Conservation (phyloP, 1,140 invertebrate genomes). For the Zaprionus ornatus region DNA sequence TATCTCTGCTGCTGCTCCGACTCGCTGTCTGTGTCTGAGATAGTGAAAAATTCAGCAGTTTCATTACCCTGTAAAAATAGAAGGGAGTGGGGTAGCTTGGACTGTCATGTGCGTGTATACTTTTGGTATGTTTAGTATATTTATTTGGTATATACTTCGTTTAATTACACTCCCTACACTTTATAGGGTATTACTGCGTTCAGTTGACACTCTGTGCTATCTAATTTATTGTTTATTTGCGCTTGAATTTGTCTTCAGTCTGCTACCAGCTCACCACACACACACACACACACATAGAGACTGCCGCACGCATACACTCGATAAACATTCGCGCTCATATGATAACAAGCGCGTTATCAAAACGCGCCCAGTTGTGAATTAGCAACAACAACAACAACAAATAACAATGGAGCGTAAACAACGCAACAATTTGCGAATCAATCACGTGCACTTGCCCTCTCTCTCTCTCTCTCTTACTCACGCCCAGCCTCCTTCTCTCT, state of each 20-base stretch:
- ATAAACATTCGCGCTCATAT: slow-evolving; percentile 54
- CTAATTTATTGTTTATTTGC: slow-evolving; percentile 42
- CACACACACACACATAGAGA: not conserved
- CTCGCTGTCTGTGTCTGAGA: slow-evolving; percentile 20
- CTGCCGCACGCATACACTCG: slow-evolving; percentile 20
- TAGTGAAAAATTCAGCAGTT: slow-evolving; percentile 9
- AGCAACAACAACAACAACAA: slow-evolving; percentile 22
- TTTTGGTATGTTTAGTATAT: too few relatives aligned
- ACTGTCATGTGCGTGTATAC: too few relatives aligned
- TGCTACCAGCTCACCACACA: slow-evolving; percentile 41
- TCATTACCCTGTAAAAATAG: slow-evolving; percentile 17
- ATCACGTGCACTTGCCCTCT: slow-evolving; percentile 38
- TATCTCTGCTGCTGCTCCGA: slow-evolving; percentile 9
- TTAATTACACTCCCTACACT: too few relatives aligned
- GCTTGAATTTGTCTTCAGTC: slow-evolving; percentile 39
- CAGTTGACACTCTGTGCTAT: not conserved
- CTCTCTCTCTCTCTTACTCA: slow-evolving; percentile 8
- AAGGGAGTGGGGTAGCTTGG: not conserved
- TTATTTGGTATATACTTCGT: too few relatives aligned
- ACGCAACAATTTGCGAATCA: slow-evolving; percentile 44
- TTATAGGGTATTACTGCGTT: slow-evolving; percentile 9
- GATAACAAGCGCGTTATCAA: slow-evolving; percentile 69
- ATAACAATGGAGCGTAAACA: slow-evolving; percentile 32
- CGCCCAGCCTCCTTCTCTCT: not conserved
- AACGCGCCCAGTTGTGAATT: slow-evolving; percentile 40